Evolutionary conservation across 2,113 vertebrate species (phyloP).

Genomic region (Aspidoscelis tigris): DNA sequence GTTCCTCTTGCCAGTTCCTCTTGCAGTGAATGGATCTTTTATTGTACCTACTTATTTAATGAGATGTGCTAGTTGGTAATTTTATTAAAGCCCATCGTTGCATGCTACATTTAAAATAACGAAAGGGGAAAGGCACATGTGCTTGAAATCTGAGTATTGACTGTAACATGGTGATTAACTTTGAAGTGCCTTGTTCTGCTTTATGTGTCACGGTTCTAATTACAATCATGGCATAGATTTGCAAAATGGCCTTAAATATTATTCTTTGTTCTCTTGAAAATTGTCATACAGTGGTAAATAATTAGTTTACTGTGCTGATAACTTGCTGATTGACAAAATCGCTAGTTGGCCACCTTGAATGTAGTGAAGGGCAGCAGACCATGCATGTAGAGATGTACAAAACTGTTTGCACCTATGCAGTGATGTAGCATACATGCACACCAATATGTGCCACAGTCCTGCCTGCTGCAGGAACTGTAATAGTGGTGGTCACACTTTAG

Average conservation of each 20-base stretch:
- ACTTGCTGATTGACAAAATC: background rate
- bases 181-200: background rate
- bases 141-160: background rate
- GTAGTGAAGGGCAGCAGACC: background rate
- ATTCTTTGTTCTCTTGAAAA: slow-evolving; percentile 1
- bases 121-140: slow-evolving; percentile 1
- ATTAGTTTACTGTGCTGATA: background rate
- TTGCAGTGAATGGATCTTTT: slow-evolving; percentile 12
- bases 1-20: background rate
- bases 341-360: background rate
- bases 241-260: background rate
- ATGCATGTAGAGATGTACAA: background rate
- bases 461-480: no score
- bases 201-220: background rate
- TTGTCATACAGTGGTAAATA: background rate
- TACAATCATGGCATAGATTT: background rate
- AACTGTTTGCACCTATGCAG: background rate
- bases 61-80: background rate
- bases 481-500: no score
- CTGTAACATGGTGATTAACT: background rate
- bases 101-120: background rate
- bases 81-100: background rate
- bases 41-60: slow-evolving; percentile 1
- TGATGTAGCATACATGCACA: background rate
- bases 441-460: no score